Conservation (phyloP, 1,140 invertebrate genomes). For the Aculops lycopersici region DNA sequence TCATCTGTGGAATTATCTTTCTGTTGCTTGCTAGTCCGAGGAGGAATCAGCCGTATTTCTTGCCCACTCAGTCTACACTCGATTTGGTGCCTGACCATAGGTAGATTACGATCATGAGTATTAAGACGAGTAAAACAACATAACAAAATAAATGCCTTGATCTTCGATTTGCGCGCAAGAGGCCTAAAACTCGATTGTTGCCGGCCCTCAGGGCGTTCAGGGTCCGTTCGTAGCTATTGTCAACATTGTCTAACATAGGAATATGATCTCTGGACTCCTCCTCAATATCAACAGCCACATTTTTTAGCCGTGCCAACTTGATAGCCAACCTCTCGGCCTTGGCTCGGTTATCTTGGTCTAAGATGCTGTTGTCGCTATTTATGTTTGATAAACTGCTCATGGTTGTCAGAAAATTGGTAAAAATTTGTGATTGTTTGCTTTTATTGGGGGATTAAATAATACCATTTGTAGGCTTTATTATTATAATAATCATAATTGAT, state of each 20-base stretch:
- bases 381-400: neutral
- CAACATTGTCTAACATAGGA: neutral
- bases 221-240: slow-evolving; percentile 11
- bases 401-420: too few species aligned
- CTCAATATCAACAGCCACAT: neutral
- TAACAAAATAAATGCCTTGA: neutral
- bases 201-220: neutral
- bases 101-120: neutral
- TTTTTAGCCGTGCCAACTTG: neutral
- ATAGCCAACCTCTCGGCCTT: neutral
- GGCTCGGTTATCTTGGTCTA: neutral
- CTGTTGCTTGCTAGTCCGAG: too few species aligned
- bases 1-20: too few species aligned
- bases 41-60: too few species aligned
- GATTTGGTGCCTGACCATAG: too few species aligned
- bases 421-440: too few species aligned
- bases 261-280: neutral
- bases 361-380: neutral
- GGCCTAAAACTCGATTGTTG: neutral
- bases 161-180: neutral
- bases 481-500: too few species aligned
- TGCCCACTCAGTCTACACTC: too few species aligned
- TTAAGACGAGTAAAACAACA: neutral
- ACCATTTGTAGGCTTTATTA: too few species aligned
- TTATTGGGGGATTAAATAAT: too few species aligned